phyloP scores from a whole-genome alignment of 2,113 vertebrate species.

The Esox niger region DNA sequence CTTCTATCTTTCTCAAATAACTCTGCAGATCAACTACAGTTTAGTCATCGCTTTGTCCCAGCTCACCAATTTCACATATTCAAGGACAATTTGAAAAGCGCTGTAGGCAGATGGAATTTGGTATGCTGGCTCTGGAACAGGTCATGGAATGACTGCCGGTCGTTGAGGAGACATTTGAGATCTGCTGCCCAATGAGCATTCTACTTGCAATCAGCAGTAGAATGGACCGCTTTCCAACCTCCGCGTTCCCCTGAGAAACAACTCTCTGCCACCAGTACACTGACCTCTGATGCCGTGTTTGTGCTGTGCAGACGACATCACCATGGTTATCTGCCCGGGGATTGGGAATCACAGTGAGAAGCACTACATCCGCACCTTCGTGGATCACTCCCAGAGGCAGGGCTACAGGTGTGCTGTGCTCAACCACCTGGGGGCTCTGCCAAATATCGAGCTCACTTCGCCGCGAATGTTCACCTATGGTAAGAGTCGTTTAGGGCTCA shows the following conservation, averaged over 20 bases:
- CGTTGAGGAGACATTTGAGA: no score
- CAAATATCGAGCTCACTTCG: constrained; percentile 91
- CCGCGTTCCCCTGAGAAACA: constrained; percentile 30
- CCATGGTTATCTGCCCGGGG: constrained; percentile 97
- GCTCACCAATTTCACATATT: no score
- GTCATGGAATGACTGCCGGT: no score
- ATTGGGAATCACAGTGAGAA: constrained; percentile 98
- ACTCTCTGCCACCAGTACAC: background rate
- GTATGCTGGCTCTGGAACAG: no score
- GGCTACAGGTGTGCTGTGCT: constrained; percentile 94
- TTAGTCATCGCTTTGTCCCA: no score
- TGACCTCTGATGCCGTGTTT: constrained; percentile 25
- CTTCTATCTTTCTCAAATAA: no score
- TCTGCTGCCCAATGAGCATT: no score
- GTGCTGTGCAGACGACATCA: constrained; percentile 81
- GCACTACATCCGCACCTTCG: constrained; percentile 96
- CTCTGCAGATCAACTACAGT: no score
- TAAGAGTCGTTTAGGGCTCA: constrained; percentile 41
- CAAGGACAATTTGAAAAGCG: no score
- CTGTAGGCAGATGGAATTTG: no score
- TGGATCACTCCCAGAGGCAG: constrained; percentile 89
- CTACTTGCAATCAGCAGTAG: no score
- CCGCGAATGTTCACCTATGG: constrained; percentile 97
- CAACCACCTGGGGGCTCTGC: constrained; percentile 91
- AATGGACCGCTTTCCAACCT: constrained; percentile 12